These are phyloP conservation scores for Piaya cayana DNA, from an alignment of 2,113 vertebrate species.

Conservation along the genomic window DNA sequence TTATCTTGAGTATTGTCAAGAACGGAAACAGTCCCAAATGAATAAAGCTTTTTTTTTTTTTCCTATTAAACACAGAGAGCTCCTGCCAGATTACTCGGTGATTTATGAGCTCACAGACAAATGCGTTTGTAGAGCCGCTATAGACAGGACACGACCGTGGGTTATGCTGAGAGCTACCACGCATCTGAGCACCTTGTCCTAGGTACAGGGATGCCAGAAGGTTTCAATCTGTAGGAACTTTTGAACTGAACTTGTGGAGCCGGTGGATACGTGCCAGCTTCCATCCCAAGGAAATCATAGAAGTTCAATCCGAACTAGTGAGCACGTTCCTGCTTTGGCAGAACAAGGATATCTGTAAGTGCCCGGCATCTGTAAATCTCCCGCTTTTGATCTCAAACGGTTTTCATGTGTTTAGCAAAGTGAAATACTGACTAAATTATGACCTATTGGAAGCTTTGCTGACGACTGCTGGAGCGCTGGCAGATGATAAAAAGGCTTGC, in stretches of 20 bases:
- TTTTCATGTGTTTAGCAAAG: slow-evolving; percentile 53
- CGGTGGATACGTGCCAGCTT: background rate
- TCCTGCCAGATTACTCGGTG: background rate
- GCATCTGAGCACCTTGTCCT: background rate
- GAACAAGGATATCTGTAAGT: slow-evolving; percentile 33
- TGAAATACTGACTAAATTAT: slow-evolving; percentile 64
- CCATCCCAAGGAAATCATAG: background rate
- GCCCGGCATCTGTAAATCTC: slow-evolving; percentile 60
- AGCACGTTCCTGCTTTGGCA: slow-evolving; percentile 47
- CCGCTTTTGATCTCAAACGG: slow-evolving; percentile 64
- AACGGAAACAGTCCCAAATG: background rate
- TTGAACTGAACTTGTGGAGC: background rate
- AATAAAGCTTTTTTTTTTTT: background rate
- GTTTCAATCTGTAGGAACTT: background rate
- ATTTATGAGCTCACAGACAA: background rate
- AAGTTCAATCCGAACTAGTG: slow-evolving; percentile 24
- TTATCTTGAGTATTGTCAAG: background rate
- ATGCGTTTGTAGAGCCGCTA: background rate
- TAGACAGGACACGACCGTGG: background rate
- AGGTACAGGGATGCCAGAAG: background rate
- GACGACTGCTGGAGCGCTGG: slow-evolving; percentile 27
- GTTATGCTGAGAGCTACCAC: background rate
- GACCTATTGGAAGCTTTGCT: slow-evolving; percentile 55
- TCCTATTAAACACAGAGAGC: background rate
- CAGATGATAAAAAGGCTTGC: slow-evolving; percentile 43